phyloP scores from a whole-genome alignment of 2,113 vertebrate species.

The Odobenus rosmarus region DNA sequence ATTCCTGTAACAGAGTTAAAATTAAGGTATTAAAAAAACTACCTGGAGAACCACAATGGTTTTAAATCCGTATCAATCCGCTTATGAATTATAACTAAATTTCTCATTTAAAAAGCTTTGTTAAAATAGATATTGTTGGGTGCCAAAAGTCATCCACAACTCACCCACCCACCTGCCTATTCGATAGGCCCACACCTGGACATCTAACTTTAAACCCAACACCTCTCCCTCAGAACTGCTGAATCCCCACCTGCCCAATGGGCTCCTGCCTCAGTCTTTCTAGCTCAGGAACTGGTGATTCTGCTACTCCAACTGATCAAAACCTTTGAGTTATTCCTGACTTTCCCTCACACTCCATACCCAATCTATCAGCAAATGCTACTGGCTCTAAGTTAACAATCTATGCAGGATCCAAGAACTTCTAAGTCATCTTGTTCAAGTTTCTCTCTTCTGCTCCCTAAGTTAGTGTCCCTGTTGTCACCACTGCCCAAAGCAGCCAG shows the following conservation, averaged over 20 bases:
- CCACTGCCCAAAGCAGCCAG: not conserved
- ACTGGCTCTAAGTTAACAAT: not conserved
- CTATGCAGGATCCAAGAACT: not conserved
- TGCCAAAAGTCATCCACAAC: not conserved
- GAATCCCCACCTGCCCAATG: not conserved
- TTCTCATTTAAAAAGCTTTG: not conserved
- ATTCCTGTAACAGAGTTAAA: slow-evolving; percentile 4
- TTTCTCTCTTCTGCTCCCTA: not conserved
- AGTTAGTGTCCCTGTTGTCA: not conserved
- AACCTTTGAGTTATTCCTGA: not conserved
- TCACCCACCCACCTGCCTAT: no score
- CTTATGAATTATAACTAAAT: not conserved
- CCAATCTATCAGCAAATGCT: not conserved
- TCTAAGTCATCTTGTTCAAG: not conserved
- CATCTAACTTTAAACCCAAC: not conserved
- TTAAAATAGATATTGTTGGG: not conserved
- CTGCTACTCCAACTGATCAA: not conserved
- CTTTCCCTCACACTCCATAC: not conserved
- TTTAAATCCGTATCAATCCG: not conserved
- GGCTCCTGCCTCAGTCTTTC: not conserved
- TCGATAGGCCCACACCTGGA: no score
- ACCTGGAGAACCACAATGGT: not conserved
- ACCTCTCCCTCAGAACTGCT: not conserved
- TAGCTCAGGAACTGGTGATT: not conserved
- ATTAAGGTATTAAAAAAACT: not conserved